Conservation (phyloP, 2,797 vertebrate species). For the Triplophysa bombifrons region DNA sequence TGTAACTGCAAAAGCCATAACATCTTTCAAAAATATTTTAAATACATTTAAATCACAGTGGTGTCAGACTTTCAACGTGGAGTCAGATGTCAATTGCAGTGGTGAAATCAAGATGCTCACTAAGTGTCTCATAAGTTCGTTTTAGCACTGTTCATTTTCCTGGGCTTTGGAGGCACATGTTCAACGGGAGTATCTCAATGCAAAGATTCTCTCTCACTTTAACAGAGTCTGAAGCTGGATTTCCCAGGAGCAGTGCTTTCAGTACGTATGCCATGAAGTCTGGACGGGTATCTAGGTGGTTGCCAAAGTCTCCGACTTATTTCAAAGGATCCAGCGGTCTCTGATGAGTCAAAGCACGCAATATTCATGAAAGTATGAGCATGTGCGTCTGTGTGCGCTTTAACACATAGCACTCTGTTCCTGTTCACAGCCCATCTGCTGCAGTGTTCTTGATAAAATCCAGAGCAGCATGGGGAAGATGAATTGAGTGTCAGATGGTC, state of each 20-base stretch:
- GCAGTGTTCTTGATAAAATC: slow-evolving; percentile 57
- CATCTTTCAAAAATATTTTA: slow-evolving; percentile 4
- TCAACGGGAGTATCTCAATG: slow-evolving; percentile 33
- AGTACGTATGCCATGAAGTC: slow-evolving; percentile 41
- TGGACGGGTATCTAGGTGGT: slow-evolving; percentile 53
- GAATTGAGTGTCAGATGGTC: slow-evolving; percentile 56
- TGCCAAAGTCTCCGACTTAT: slow-evolving; percentile 52
- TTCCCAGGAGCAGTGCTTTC: slow-evolving; percentile 49
- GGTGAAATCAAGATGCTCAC: slow-evolving; percentile 19
- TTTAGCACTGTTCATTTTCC: slow-evolving; percentile 39
- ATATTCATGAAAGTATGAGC: slow-evolving; percentile 32
- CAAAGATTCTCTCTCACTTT: slow-evolving; percentile 40
- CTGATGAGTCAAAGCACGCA: slow-evolving; percentile 49
- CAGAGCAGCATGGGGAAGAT: slow-evolving; percentile 55
- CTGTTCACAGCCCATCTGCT: slow-evolving; percentile 67
- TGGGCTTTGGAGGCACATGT: slow-evolving; percentile 44
- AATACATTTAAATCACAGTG: slow-evolving; percentile 18
- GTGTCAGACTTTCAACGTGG: slow-evolving; percentile 8
- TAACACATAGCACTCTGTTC: slow-evolving; percentile 53
- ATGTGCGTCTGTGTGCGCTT: slow-evolving; percentile 33
- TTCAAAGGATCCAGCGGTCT: slow-evolving; percentile 51
- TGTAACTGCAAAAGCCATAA: background rate
- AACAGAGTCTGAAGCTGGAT: slow-evolving; percentile 29
- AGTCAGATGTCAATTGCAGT: slow-evolving; percentile 23
- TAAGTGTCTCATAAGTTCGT: slow-evolving; percentile 8